A percentile compares a stretch with the other conserved stretches of the same genome.
Conservation (phyloP, 2,888 invertebrate genomes). For the Tuta absoluta region DNA sequence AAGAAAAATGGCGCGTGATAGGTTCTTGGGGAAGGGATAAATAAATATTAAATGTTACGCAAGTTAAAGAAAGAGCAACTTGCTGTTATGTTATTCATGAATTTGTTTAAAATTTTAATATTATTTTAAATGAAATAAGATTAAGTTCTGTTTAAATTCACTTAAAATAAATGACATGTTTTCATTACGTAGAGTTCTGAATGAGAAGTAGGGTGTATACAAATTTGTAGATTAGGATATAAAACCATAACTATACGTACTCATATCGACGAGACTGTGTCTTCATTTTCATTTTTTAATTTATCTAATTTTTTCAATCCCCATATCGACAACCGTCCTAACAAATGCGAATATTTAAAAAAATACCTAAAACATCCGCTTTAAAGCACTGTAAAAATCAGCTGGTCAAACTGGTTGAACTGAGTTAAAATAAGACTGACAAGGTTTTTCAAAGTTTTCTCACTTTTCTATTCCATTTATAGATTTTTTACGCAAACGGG, state of each 20-base stretch:
- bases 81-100: no score
- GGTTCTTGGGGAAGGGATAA: no score
- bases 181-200: background rate
- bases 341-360: background rate
- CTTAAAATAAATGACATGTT: background rate
- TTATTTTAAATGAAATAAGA: background rate
- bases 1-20: no score
- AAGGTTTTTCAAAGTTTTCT: constrained; percentile 64
- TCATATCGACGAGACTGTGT: constrained; percentile 26
- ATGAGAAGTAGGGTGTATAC: background rate
- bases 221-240: background rate
- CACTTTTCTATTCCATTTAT: constrained; percentile 70
- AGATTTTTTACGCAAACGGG: constrained; percentile 47
- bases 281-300: background rate
- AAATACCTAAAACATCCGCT: constrained; percentile 12
- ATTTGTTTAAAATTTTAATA: no score
- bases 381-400: constrained; percentile 33
- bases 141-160: background rate
- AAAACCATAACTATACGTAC: constrained; percentile 1
- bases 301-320: constrained; percentile 22
- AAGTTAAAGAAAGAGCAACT: no score
- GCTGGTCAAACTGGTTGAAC: constrained; percentile 50
- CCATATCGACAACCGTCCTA: constrained; percentile 50
- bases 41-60: no score
- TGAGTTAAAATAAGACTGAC: constrained; percentile 72